A percentile compares a stretch with the other conserved stretches of the same genome.
These are phyloP conservation scores for Drepana falcataria DNA, from an alignment of 2,888 invertebrate species.

Conservation along the genomic window DNA sequence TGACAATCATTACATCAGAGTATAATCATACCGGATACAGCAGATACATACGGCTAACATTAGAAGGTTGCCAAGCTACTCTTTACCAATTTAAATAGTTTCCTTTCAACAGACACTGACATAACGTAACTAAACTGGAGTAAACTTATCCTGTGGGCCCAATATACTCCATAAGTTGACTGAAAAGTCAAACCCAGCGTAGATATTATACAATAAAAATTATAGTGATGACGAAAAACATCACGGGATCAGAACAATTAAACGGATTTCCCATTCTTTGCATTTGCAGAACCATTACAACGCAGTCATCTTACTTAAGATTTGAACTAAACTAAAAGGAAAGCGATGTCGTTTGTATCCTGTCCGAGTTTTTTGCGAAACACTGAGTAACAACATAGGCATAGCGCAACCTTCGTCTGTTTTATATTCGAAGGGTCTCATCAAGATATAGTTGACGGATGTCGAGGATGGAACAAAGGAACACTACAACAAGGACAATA, in stretches of 20 bases:
- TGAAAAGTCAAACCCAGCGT: too few species aligned
- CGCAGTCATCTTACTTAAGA: conserved; percentile 12
- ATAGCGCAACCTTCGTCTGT: conserved; percentile 22
- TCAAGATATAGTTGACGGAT: too few species aligned
- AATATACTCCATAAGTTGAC: too few species aligned
- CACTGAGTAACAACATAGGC: conserved; percentile 30
- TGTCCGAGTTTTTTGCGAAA: conserved; percentile 30
- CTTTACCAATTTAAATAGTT: conserved; percentile 26
- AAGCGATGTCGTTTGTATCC: conserved; percentile 38
- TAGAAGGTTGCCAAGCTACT: conserved; percentile 48
- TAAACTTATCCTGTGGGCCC: too few species aligned
- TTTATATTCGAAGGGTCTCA: background rate
- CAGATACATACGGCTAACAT: conserved; percentile 43
- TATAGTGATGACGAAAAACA: conserved; percentile 8
- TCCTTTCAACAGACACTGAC: conserved; percentile 2
- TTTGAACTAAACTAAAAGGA: conserved; percentile 26
- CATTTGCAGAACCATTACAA: conserved; percentile 9
- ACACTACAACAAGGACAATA: background rate
- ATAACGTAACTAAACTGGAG: background rate
- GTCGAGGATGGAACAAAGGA: background rate
- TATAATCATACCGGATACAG: conserved; percentile 59
- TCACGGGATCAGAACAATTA: conserved; percentile 11
- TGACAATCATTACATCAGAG: conserved; percentile 54
- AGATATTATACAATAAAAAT: background rate
- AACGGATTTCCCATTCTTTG: conserved; percentile 18